Percentiles rank a stretch among this genome's conserved stretches.
These are phyloP conservation scores for Falcaria lacertinaria DNA, from an alignment of 2,888 invertebrate genomes.

Conservation along the genomic window DNA sequence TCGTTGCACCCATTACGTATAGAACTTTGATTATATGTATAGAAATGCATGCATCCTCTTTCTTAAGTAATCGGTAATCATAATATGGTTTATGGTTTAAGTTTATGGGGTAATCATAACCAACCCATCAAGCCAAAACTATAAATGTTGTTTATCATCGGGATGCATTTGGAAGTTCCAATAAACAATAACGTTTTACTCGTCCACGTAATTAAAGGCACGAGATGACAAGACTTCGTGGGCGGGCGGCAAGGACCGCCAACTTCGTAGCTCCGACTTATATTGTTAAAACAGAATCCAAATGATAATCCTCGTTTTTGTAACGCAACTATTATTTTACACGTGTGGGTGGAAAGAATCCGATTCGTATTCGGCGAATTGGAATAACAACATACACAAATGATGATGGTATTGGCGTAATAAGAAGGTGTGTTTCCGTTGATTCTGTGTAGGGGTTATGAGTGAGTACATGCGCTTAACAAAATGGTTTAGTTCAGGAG, in stretches of 20 bases:
- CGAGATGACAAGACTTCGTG: slow-evolving; percentile 25
- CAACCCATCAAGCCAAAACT: background rate
- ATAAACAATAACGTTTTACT: slow-evolving; percentile 3
- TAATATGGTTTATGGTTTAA: too few relatives aligned
- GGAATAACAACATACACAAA: background rate
- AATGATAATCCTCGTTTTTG: slow-evolving; percentile 56
- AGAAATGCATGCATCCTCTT: too few relatives aligned
- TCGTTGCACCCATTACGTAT: too few relatives aligned
- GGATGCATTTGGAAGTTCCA: background rate
- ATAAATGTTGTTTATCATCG: background rate
- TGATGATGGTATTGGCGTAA: background rate
- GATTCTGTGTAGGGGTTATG: too few relatives aligned
- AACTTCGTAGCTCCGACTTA: slow-evolving; percentile 26
- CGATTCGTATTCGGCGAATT: slow-evolving; percentile 11
- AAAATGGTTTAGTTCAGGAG: too few relatives aligned
- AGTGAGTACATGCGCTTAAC: too few relatives aligned
- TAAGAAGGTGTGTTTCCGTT: background rate
- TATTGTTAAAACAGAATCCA: slow-evolving; percentile 50
- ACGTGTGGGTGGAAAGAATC: slow-evolving; percentile 31
- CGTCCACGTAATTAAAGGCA: slow-evolving; percentile 14
- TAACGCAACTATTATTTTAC: slow-evolving; percentile 32
- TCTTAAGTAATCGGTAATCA: too few relatives aligned
- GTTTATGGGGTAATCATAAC: too few relatives aligned
- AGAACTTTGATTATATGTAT: too few relatives aligned
- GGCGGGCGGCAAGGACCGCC: slow-evolving; percentile 36